A percentile compares a stretch with the other conserved stretches of the same genome.
These are phyloP conservation scores for Cercocebus atys DNA, from an alignment of 2,113 vertebrate genomes.

Conservation along the genomic window DNA sequence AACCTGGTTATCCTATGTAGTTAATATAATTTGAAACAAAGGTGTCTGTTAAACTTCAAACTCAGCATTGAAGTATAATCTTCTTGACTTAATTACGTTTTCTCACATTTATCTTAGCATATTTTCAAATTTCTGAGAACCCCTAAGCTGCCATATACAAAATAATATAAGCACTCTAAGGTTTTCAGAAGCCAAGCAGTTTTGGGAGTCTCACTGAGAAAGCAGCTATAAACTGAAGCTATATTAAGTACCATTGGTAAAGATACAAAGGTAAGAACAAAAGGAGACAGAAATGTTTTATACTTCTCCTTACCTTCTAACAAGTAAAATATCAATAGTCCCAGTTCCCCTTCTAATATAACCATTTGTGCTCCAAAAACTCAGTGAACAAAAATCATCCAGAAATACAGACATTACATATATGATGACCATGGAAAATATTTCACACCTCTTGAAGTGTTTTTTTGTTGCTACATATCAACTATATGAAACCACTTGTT, in stretches of 20 bases:
- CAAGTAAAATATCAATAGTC: not conserved
- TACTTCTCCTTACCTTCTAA: not conserved
- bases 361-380: not conserved
- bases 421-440: not conserved
- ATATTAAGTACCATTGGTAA: not conserved
- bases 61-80: not conserved
- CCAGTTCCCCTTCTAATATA: not conserved
- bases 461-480: constrained; percentile 29
- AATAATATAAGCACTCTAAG: not conserved
- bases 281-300: not conserved
- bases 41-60: not conserved
- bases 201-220: not conserved
- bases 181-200: not conserved
- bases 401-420: not conserved
- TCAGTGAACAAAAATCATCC: not conserved
- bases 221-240: not conserved
- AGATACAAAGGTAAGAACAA: constrained; percentile 37
- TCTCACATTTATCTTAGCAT: not conserved
- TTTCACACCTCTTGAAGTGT: not conserved
- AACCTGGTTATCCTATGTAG: not conserved
- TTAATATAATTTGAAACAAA: constrained; percentile 37
- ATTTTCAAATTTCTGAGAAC: not conserved
- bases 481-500: constrained; percentile 59
- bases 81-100: not conserved
- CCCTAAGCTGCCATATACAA: not conserved